Evolutionary conservation across 2,888 invertebrate species (phyloP), one percentile per base, ranked within the genome.

Genomic region (Ochropleura leucogaster): DNA sequence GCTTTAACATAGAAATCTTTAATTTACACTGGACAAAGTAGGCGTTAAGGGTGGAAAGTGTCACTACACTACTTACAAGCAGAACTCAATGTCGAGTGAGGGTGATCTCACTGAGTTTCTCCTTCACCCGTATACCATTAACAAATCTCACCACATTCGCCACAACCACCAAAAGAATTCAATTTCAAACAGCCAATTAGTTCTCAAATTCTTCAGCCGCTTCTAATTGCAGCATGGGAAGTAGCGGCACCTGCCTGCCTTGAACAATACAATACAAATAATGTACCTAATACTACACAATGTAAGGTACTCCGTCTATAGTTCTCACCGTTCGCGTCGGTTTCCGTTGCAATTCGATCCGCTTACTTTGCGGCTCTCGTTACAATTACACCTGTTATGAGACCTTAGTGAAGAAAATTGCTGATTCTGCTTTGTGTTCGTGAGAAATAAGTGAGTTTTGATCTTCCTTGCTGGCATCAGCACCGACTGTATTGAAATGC

Each of bases 331-430:
- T 2, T 10, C 82, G 83, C 71, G 42, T n/a, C 12, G 64, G 85
- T 84, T 83, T 83, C 82, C 82, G 82, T 62, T 81, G 81, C 81
- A 66, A 84, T 84, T 80, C 60, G 77, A 81, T 80, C 49, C 42
- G 84, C 66, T 80, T 72, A 77, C 65, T 79, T 71, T 59, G 53
- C 66, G 76, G 49, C n/a, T 68, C 63, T 62, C 30, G 30, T 67
- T 79, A 59, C 68, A 72, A 53, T 82, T 46, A 62, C 69, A 72
- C 59, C 42, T 64, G 72, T 68, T 79, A 68, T 60, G 53, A 51
- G 63, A 59, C 2, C 30, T 40, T 0, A 68, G 42, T 46, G 0
- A 68, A 53, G 44, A 83, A 74, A 68, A 71, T 70, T 44, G 16
- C 55, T 62, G 65, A 49, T 62, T 59, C 42, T 59, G 10, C 18